A percentile compares a stretch with the other conserved stretches of the same genome.
Conservation (phyloP, 1,140 invertebrate species). For the Lordiphosa clarofinis region DNA sequence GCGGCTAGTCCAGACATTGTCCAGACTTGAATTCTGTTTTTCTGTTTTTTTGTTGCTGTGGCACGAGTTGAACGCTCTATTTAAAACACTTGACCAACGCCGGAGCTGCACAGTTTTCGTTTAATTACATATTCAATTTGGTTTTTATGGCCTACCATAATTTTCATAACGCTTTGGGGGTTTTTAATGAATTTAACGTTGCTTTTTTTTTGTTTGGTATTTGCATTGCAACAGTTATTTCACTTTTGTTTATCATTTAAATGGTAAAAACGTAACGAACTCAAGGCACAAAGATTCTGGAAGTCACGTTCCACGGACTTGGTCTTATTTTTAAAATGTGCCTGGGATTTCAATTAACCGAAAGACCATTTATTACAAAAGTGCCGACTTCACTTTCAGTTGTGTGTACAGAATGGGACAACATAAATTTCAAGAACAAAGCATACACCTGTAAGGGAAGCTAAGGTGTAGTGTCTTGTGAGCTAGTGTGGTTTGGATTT, state of each 20-base stretch:
- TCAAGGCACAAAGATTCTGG: conserved; percentile 25
- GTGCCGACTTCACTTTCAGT: conserved; percentile 23
- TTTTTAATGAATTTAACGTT: conserved; percentile 27
- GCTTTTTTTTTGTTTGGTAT: conserved; percentile 15
- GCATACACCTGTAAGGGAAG: too few species aligned
- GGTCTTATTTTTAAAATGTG: not conserved
- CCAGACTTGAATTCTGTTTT: not conserved
- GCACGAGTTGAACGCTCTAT: conserved; percentile 53
- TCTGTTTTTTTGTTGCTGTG: conserved; percentile 34
- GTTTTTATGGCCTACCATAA: conserved; percentile 36
- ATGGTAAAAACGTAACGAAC: not conserved
- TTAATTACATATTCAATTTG: conserved; percentile 52
- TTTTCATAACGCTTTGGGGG: conserved; percentile 20
- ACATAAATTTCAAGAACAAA: not conserved
- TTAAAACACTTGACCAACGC: conserved; percentile 38
- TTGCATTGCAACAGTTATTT: conserved; percentile 35
- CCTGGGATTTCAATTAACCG: conserved; percentile 34
- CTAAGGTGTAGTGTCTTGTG: too few species aligned
- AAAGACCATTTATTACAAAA: conserved; percentile 18
- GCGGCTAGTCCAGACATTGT: not conserved
- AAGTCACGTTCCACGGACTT: conserved; percentile 20
- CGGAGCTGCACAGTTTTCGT: conserved; percentile 27
- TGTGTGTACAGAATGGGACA: conserved; percentile 35
- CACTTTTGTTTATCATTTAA: conserved; percentile 7
- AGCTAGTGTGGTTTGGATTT: too few species aligned